Conservation (phyloP, 2,888 invertebrate genomes). For the Xiphydria camelus region DNA sequence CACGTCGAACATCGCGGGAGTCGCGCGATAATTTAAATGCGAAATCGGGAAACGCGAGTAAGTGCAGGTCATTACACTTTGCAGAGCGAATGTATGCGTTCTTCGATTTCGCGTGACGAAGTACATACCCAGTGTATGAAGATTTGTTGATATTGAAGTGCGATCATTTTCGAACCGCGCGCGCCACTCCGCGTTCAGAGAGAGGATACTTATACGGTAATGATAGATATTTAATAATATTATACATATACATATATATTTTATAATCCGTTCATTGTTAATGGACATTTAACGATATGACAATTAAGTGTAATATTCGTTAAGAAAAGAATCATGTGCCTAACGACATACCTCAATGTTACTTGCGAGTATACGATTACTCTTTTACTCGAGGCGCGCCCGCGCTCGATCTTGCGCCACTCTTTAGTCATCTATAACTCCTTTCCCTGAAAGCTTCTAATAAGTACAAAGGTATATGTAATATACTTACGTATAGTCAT, state of each 20-base stretch:
- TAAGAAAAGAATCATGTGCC: slow-evolving; percentile 35
- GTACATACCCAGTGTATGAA: slow-evolving; percentile 26
- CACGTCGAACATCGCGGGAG: background rate
- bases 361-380: slow-evolving; percentile 45
- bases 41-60: slow-evolving; percentile 10
- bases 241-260: slow-evolving; percentile 22
- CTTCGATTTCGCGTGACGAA: slow-evolving; percentile 15
- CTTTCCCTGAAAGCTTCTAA: too few relatives aligned
- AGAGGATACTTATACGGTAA: slow-evolving; percentile 47
- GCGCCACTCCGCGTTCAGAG: slow-evolving; percentile 34
- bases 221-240: slow-evolving; percentile 47
- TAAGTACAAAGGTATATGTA: too few relatives aligned
- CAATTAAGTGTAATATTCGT: slow-evolving; percentile 28
- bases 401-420: too few relatives aligned
- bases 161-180: too few relatives aligned
- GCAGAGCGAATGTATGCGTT: slow-evolving; percentile 2
- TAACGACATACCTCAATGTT: slow-evolving; percentile 53
- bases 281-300: slow-evolving; percentile 29
- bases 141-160: slow-evolving; percentile 20
- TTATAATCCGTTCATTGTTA: slow-evolving; percentile 23
- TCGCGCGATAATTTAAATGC: background rate
- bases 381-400: slow-evolving; percentile 37
- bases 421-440: too few relatives aligned
- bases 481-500: too few relatives aligned
- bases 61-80: slow-evolving; percentile 24